phyloP scores from a whole-genome alignment of 92 coral and sea anemone species.

The Phenganax subtilis region DNA sequence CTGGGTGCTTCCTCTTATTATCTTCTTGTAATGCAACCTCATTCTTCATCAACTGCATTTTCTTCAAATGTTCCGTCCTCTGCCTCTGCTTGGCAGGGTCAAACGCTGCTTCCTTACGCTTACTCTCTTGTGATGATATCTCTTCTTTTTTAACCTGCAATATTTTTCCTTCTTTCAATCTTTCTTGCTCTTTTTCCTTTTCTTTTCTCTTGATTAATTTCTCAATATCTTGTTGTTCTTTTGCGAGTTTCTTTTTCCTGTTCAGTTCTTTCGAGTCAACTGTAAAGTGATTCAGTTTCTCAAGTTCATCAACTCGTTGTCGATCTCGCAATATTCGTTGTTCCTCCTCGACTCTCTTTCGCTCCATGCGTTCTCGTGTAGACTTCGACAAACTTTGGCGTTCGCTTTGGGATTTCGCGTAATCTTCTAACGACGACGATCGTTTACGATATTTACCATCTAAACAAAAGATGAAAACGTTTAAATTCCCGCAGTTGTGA shows the following conservation, averaged over 20 bases:
- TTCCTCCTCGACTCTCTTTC: slow-evolving; percentile 77
- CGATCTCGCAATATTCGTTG: slow-evolving; percentile 67
- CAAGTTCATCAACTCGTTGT: slow-evolving; percentile 62
- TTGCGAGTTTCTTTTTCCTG: slow-evolving; percentile 68
- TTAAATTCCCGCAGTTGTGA: too few relatives aligned
- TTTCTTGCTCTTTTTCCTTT: slow-evolving; percentile 76
- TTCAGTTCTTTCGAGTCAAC: slow-evolving; percentile 67
- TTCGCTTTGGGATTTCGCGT: slow-evolving; percentile 48
- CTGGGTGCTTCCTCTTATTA: slow-evolving; percentile 67
- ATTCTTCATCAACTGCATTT: slow-evolving; percentile 57
- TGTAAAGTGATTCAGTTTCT: slow-evolving; percentile 52
- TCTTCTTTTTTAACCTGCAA: slow-evolving; percentile 72
- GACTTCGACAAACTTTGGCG: slow-evolving; percentile 95
- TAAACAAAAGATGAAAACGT: background rate
- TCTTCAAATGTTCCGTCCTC: too few relatives aligned
- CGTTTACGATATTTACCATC: background rate
- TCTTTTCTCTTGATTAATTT: slow-evolving; percentile 80
- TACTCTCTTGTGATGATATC: slow-evolving; percentile 43
- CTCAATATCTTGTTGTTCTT: slow-evolving; percentile 77
- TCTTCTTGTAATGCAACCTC: slow-evolving; percentile 69
- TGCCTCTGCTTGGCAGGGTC: too few relatives aligned
- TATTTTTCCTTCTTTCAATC: slow-evolving; percentile 72
- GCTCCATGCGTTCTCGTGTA: slow-evolving; percentile 91
- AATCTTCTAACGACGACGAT: slow-evolving; percentile 9
- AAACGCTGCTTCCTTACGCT: too few relatives aligned